Conservation (phyloP, 2,888 invertebrate genomes). For the Xestoiulus laeticollis region DNA sequence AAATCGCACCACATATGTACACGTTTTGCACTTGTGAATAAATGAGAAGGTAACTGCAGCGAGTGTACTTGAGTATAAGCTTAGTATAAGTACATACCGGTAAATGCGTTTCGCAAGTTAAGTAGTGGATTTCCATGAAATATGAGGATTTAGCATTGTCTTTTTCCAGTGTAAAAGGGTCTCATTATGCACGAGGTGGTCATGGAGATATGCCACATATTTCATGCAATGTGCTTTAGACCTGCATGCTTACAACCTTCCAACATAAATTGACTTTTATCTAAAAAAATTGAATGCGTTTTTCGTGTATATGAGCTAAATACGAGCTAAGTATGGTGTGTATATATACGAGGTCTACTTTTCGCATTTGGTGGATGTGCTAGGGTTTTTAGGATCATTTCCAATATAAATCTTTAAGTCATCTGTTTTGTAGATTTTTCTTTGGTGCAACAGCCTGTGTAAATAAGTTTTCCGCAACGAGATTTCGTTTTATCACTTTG, state of each 20-base stretch:
- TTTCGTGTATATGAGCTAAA: neutral
- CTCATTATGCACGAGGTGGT: neutral
- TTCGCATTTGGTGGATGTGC: neutral
- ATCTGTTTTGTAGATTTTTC: slow-evolving; percentile 27
- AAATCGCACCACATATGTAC: neutral
- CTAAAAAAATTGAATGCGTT: neutral
- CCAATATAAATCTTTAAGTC: slow-evolving; percentile 4
- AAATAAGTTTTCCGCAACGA: slow-evolving; percentile 12
- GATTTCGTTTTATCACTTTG: slow-evolving; percentile 15
- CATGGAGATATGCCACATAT: neutral
- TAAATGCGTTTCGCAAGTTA: neutral
- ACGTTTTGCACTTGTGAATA: neutral
- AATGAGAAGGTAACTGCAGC: neutral
- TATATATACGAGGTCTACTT: neutral
- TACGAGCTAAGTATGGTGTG: neutral
- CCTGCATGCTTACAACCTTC: neutral
- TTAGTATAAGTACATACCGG: neutral
- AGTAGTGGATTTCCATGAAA: neutral
- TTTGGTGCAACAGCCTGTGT: neutral
- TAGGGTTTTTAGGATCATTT: slow-evolving; percentile 6
- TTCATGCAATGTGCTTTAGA: neutral
- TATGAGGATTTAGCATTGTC: neutral
- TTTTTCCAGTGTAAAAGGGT: neutral
- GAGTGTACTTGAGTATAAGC: neutral
- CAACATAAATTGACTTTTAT: neutral